Evolutionary conservation across 2,113 vertebrate species (phyloP), one percentile per base, ranked within the genome.

Genomic region (Lutjanus erythropterus): DNA sequence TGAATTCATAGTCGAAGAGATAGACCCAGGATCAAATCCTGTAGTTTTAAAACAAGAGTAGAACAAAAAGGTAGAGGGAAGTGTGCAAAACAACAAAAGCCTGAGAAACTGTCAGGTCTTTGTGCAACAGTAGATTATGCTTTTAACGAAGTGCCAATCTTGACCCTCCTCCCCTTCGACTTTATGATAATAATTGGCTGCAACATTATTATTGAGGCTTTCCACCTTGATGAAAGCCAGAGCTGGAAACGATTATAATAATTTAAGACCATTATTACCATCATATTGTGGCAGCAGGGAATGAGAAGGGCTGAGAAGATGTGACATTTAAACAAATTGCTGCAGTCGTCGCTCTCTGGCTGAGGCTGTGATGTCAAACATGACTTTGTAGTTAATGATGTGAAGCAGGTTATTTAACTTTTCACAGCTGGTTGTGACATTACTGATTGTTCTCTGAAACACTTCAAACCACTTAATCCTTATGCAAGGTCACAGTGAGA

Each of bases 321-420:
- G 23, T 71, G 83, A 73, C 69, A 78, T 78, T 80, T 75, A 41
- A 42, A 61, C 18, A 61, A 83, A 85, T 31, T 67, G 68, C 46
- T 55, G 21, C 16, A 25, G 23, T 55, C 19, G 25, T 25, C 15
- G 9, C 64, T 49, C 19, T 59, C 44, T 15, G 46, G 14, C 59
- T 68, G 21, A 37, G 55, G 33, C 55, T 6, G 21, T 31, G 25
- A 42, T 18, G 37, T 68, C 29, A 64, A 44, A 65, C 50, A 6
- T 0, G 23, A 16, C 29, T 29, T 37, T 68, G 27, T 5, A 14
- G 23, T 55, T 66, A 68, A 37, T 44, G 27, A n/a, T 37, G 29
- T 9, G n/a, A 27, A 19, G 47, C 49, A 53, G 21, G 66, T 27
- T 47, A 25, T 49, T n/a, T n/a, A 37, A 7, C 35, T 37, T 37